These are phyloP conservation scores for Acanthiza pusilla DNA, from an alignment of 2,797 vertebrate genomes.

Conservation along the genomic window DNA sequence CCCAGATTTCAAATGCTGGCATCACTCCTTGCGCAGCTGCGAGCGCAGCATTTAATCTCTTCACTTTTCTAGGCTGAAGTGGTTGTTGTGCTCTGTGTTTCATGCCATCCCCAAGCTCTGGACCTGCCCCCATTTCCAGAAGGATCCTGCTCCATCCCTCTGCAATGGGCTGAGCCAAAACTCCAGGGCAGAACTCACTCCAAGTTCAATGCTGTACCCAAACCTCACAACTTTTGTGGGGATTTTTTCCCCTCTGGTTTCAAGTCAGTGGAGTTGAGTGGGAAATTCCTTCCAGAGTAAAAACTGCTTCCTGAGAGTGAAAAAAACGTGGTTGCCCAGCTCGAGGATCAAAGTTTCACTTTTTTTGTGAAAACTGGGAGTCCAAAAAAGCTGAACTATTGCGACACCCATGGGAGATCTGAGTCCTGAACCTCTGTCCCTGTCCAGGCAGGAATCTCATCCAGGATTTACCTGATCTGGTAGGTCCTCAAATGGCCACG, in stretches of 20 bases:
- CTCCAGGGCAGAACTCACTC: not conserved
- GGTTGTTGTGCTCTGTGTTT: not conserved
- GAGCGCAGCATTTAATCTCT: not conserved
- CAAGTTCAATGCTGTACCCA: not conserved
- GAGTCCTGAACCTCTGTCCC: not conserved
- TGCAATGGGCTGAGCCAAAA: not conserved
- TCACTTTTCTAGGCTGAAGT: not conserved
- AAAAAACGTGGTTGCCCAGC: not conserved
- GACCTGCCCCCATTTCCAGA: not conserved
- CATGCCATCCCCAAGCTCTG: not conserved
- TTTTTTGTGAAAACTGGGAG: not conserved
- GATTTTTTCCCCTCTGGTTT: not conserved
- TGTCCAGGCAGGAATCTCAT: not conserved
- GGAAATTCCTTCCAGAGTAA: not conserved
- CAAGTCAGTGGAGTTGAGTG: not conserved
- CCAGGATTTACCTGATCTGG: not conserved
- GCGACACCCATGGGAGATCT: fast-evolving
- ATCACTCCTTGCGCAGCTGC: not conserved
- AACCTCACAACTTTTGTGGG: not conserved
- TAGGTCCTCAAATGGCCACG: not conserved
- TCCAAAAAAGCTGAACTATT: not conserved
- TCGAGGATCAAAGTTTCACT: not conserved
- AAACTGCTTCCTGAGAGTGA: not conserved
- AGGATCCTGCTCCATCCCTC: not conserved
- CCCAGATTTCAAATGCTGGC: slow-evolving; percentile 26